Conservation (phyloP, 37 sponge, comb jelly and placozoan species). For the Ephydatia muelleri region DNA sequence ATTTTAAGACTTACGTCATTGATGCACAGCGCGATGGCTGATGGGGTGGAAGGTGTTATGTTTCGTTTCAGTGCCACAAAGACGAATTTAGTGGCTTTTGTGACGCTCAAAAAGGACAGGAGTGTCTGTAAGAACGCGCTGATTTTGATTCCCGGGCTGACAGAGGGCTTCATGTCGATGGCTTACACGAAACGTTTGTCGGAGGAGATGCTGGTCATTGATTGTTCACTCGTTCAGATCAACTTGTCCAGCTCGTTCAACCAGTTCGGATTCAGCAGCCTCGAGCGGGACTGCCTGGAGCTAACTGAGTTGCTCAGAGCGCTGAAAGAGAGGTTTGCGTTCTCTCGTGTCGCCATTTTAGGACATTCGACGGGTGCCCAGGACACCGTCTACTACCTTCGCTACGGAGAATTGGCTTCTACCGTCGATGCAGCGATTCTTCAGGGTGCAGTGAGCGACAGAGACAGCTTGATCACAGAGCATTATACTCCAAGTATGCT, state of each 20-base stretch:
- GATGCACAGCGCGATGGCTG: neutral
- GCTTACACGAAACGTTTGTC: constrained; percentile 28
- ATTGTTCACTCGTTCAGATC: constrained; percentile 45
- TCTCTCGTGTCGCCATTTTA: constrained; percentile 21
- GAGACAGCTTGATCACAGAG: constrained; percentile 20
- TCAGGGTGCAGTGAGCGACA: constrained; percentile 51
- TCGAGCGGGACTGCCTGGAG: constrained; percentile 35
- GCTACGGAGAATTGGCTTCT: constrained; percentile 4
- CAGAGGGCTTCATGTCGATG: constrained; percentile 58
- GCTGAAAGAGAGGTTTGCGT: constrained; percentile 15
- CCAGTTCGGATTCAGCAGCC: constrained; percentile 52
- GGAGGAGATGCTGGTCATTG: constrained; percentile 4
- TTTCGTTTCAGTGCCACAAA: constrained; percentile 22
- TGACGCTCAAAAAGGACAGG: constrained; percentile 4
- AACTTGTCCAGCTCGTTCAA: constrained; percentile 57
- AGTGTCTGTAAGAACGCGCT: constrained; percentile 51
- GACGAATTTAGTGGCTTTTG: constrained; percentile 44
- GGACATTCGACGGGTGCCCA: constrained; percentile 62
- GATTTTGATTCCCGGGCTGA: constrained; percentile 38
- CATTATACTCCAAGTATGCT: constrained; percentile 13
- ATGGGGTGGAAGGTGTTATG: constrained; percentile 19
- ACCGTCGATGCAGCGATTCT: constrained; percentile 38
- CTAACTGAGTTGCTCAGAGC: constrained; percentile 15
- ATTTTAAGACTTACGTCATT: neutral
- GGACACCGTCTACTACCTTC: constrained; percentile 36